Evolutionary conservation across 2,113 vertebrate species (phyloP), one percentile per base, ranked within the genome.

Genomic region (Rhinoptilus africanus): DNA sequence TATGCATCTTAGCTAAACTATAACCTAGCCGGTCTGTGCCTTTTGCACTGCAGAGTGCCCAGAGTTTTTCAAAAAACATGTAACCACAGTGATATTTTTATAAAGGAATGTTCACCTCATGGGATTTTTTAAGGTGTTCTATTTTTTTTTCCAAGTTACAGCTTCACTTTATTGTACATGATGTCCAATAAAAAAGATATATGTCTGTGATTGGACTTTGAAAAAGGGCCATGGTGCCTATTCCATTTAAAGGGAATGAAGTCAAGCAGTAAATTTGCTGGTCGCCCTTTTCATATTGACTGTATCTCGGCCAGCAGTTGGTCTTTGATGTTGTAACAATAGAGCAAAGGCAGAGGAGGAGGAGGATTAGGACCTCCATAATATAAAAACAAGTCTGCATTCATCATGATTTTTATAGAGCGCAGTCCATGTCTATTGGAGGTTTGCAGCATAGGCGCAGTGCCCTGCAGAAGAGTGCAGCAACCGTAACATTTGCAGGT

Each of bases 141-240:
- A 93, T 96, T 96, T 94, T 95, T 91, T 93, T 95, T 85, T 76
- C 71, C 90, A 96, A 97, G 97, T 98, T 98, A 97, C 92, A 94
- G 98, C 96, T 96, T 97, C 72, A 74, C 96, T 98, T 98, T 97
- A 98, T 98, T 98, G 97, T 98, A 98, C 92, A 96, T 72, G 76
- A 95, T 98, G 98, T 98, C 98, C 97, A 98, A 98, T 98, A 98
- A 98, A 98, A 96, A 98, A 98, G 98, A 98, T 98, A 89, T 98
- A 98, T 98, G 97, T 95, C 97, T 91, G 92, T 51, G 94, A 98
- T 19, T 92, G 97, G 96, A 96, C 98, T 98, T 98, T 98, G 97
- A 98, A 98, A 98, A 96, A 97, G 85, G 94, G 96, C 95, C 94
- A 83, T 2, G 96, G 97, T 97, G 97, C 97, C 97, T 98, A 94